Percentiles rank a stretch among this genome's conserved stretches.
Conservation (phyloP, 2,888 invertebrate species). For the Peribatodes rhomboidaria region DNA sequence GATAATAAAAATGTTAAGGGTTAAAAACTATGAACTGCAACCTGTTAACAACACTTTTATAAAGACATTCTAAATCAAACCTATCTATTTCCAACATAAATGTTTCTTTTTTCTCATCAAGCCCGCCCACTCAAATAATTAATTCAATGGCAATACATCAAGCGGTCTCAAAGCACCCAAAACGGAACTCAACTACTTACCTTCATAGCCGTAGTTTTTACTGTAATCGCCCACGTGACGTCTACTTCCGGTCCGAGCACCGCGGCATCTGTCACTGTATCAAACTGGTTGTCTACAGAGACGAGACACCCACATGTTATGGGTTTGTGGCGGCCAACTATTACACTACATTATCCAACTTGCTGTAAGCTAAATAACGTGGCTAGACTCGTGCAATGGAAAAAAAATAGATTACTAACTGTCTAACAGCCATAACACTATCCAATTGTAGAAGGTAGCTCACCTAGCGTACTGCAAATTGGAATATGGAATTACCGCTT, state of each 20-base stretch:
- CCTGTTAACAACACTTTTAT: no score
- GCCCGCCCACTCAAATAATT: constrained; percentile 5
- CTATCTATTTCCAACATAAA: not conserved
- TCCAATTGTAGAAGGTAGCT: no score
- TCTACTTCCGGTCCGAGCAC: constrained; percentile 21
- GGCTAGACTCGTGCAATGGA: no score
- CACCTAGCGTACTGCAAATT: no score
- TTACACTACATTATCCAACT: not conserved
- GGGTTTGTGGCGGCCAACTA: no score
- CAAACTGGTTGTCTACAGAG: constrained; percentile 21
- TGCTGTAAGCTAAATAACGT: not conserved
- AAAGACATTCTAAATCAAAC: not conserved
- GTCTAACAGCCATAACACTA: no score
- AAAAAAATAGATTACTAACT: no score
- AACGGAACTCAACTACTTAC: constrained; percentile 4
- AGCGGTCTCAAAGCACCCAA: constrained; percentile 12
- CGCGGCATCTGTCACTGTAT: constrained; percentile 29
- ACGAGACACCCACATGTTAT: constrained; percentile 11
- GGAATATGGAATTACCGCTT: no score
- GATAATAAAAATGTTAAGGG: no score
- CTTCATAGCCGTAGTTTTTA: constrained; percentile 29
- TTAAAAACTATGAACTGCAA: no score
- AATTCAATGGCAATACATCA: constrained; percentile 29
- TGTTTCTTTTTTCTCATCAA: not conserved
- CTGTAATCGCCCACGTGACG: constrained; percentile 24